Percentiles rank a stretch among this genome's conserved stretches.
Evolutionary conservation across 92 coral and sea anemone species (phyloP).

Genomic region (Epizoanthus scotinus): DNA sequence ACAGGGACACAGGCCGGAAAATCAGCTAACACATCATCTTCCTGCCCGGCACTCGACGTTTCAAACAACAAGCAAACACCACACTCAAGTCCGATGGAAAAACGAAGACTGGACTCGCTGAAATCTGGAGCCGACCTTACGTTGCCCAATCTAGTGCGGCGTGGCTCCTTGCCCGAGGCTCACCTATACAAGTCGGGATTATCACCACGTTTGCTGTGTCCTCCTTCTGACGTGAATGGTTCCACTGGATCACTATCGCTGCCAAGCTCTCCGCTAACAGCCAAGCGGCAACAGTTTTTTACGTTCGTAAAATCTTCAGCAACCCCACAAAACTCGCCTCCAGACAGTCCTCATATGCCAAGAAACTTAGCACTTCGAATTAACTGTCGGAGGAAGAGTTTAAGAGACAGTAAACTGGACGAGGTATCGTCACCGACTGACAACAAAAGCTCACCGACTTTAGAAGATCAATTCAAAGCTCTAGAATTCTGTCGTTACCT

Average conservation of each 20-base stretch:
- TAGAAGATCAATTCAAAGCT: conserved; percentile 73
- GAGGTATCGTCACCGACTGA: conserved; percentile 8
- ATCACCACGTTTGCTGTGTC: background rate
- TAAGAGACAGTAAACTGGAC: conserved; percentile 13
- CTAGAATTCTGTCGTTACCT: conserved; percentile 74
- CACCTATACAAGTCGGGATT: background rate
- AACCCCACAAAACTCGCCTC: conserved; percentile 33
- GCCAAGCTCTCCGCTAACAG: background rate
- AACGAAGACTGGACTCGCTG: conserved; percentile 2
- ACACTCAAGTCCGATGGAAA: background rate
- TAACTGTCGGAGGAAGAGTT: conserved; percentile 43
- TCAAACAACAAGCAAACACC: background rate
- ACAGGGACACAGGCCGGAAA: background rate
- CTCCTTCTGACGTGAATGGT: background rate
- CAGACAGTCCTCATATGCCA: conserved; percentile 47
- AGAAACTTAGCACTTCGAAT: conserved; percentile 54
- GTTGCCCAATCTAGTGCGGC: background rate
- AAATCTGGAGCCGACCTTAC: background rate
- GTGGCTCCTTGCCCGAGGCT: conserved; percentile 19
- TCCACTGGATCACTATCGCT: background rate
- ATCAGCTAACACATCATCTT: background rate
- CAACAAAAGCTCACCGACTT: conserved; percentile 19
- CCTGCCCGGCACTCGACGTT: background rate
- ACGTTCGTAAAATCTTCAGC: background rate
- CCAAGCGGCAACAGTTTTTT: background rate